Conservation (phyloP, 2,888 invertebrate genomes). For the Panzeria rudis region DNA sequence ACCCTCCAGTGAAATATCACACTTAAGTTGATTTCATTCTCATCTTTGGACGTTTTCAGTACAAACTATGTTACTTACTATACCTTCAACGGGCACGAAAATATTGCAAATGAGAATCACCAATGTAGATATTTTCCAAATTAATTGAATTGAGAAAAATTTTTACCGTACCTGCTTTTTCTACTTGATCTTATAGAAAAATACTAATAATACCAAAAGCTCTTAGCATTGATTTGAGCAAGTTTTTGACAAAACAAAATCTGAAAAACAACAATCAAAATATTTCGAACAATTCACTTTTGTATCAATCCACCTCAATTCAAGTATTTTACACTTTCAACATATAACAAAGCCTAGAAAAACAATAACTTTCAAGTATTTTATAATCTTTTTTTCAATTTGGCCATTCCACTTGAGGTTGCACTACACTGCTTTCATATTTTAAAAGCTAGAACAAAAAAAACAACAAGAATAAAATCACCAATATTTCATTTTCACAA, state of each 20-base stretch:
- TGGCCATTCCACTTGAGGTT: slow-evolving; percentile 36
- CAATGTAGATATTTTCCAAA: no score
- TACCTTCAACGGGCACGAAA: no score
- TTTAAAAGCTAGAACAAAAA: slow-evolving; percentile 14
- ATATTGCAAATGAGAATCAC: no score
- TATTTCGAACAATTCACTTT: not conserved
- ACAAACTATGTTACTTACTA: no score
- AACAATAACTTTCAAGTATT: slow-evolving; percentile 36
- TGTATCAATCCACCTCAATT: not conserved
- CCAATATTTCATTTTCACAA: slow-evolving; percentile 49
- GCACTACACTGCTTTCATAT: slow-evolving; percentile 38
- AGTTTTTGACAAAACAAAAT: not conserved
- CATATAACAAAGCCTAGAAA: not conserved
- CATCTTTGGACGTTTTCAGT: no score
- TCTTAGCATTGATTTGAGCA: not conserved
- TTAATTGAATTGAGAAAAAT: no score
- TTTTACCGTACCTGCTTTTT: not conserved
- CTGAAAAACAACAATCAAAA: not conserved
- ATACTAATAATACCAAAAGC: not conserved
- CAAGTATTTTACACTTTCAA: not conserved
- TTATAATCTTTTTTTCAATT: slow-evolving; percentile 10
- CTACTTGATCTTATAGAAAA: not conserved
- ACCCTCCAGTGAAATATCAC: no score
- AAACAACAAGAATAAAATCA: slow-evolving; percentile 13
- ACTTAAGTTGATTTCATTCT: no score